Evolutionary conservation across 1,140 invertebrate species (phyloP).

Genomic region (Lethrus apterus): DNA sequence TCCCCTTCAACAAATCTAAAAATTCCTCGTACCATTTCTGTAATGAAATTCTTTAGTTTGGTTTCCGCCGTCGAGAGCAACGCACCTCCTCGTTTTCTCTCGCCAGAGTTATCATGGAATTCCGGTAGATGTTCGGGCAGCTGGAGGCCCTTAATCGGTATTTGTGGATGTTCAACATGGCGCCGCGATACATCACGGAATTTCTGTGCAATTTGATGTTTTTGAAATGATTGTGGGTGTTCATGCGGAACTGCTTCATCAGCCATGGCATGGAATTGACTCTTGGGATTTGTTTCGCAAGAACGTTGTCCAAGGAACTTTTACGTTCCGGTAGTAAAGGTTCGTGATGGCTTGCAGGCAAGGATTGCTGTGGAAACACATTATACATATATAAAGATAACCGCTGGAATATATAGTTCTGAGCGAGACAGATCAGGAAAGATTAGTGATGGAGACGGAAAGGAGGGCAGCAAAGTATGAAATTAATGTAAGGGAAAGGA

Average conservation of each 20-base stretch:
- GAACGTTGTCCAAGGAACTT: conserved; percentile 6
- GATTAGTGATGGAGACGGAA: too few relatives aligned
- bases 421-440: too few relatives aligned
- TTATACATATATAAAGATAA: conserved; percentile 1
- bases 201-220: conserved; percentile 69
- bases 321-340: background rate
- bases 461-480: too few relatives aligned
- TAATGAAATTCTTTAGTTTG: conserved; percentile 26
- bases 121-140: conserved; percentile 83
- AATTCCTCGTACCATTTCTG: conserved; percentile 73
- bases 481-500: too few relatives aligned
- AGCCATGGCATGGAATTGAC: conserved; percentile 44
- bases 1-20: conserved; percentile 60
- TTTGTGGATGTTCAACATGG: conserved; percentile 69
- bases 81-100: conserved; percentile 64
- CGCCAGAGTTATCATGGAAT: conserved; percentile 79
- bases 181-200: conserved; percentile 75
- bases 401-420: too few relatives aligned
- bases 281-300: background rate
- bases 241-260: conserved; percentile 35
- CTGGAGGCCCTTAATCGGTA: conserved; percentile 79
- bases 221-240: conserved; percentile 60
- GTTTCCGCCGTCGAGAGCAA: too few relatives aligned
- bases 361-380: conserved; percentile 1
- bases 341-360: background rate